Percentiles rank a stretch among this genome's conserved stretches.
These are phyloP conservation scores for Drosophila pegasa DNA, from an alignment of 2,888 invertebrate genomes.

Conservation along the genomic window DNA sequence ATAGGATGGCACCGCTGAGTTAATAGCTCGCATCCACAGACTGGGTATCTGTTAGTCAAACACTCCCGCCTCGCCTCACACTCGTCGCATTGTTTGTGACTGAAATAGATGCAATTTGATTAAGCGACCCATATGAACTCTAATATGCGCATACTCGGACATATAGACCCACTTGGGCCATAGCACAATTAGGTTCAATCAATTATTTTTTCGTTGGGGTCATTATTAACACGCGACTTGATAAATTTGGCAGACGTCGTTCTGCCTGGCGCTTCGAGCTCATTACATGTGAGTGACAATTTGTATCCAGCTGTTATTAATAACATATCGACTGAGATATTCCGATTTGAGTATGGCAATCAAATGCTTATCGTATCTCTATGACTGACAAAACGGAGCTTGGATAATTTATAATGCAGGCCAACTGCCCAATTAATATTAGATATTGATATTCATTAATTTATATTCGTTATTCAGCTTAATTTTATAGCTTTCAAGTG, in stretches of 20 bases:
- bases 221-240: constrained; percentile 42
- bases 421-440: not conserved
- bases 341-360: constrained; percentile 7
- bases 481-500: too few relatives aligned
- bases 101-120: constrained; percentile 44
- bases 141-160: not conserved
- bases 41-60: not conserved
- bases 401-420: not conserved
- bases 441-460: not conserved
- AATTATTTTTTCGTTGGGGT: constrained; percentile 42
- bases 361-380: not conserved
- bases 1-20: too few relatives aligned
- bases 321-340: constrained; percentile 7
- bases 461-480: not conserved
- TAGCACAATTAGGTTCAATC: constrained; percentile 54
- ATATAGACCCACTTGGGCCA: not conserved
- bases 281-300: constrained; percentile 24
- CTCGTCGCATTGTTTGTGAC: constrained; percentile 36
- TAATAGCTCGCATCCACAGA: not conserved
- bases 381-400: not conserved
- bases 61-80: not conserved
- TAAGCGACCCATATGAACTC: constrained; percentile 13
- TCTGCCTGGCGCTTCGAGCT: not conserved
- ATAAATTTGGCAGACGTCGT: constrained; percentile 15
- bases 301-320: constrained; percentile 21